Conservation (phyloP, 30 jellyfish, hydroid and myxozoan genomes). For the Pelagia noctiluca region DNA sequence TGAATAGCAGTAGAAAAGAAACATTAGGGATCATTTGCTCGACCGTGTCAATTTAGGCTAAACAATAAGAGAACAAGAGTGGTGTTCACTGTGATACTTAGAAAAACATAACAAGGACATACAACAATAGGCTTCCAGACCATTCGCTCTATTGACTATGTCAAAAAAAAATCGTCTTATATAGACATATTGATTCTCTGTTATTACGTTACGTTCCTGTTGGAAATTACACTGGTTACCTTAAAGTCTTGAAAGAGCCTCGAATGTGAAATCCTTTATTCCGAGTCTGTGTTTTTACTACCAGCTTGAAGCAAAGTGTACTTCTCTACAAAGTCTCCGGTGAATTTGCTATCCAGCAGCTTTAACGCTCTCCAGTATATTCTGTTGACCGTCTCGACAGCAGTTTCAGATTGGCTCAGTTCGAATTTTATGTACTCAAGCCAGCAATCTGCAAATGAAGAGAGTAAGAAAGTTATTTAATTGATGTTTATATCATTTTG, state of each 20-base stretch:
- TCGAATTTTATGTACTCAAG: slow-evolving; percentile 61
- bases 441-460: slow-evolving; percentile 51
- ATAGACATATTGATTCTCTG: no score
- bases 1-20: no score
- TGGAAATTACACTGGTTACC: no score
- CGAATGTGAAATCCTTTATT: background rate
- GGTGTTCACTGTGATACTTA: no score
- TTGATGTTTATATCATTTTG: background rate
- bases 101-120: background rate
- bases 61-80: no score
- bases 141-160: background rate
- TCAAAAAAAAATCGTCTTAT: background rate
- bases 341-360: slow-evolving; percentile 29
- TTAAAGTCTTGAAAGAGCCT: background rate
- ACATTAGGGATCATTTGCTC: no score
- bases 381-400: slow-evolving; percentile 41
- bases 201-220: no score
- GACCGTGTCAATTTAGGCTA: no score
- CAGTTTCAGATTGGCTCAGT: slow-evolving; percentile 40
- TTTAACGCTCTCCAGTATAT: slow-evolving; percentile 70
- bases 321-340: slow-evolving; percentile 62
- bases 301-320: slow-evolving; percentile 54
- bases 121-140: background rate
- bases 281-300: background rate
- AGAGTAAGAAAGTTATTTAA: background rate